Percentiles rank a stretch among this genome's conserved stretches.
These are phyloP conservation scores for Staurois parvus DNA, from an alignment of 2,797 vertebrate genomes.

Conservation along the genomic window DNA sequence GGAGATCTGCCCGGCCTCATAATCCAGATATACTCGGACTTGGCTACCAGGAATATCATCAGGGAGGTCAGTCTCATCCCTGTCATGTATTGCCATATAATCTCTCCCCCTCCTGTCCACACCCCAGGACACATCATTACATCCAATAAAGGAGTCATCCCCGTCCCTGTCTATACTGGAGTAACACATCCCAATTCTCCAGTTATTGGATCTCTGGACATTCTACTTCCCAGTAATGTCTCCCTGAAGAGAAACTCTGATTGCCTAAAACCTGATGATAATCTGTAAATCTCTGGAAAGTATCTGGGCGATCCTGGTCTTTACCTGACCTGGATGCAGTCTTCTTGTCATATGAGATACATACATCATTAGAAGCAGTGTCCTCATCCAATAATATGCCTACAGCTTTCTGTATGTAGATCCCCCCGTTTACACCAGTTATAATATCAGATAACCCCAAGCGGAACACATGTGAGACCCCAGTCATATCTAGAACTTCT, in stretches of 20 bases:
- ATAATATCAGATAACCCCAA: not conserved
- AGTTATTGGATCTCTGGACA: not conserved
- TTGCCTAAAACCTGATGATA: not conserved
- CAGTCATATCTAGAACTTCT: not conserved
- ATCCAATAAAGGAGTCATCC: not conserved
- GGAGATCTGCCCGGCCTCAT: not conserved
- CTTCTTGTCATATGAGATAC: not conserved
- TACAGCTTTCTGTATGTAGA: not conserved
- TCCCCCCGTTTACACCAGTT: not conserved
- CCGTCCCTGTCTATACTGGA: not conserved
- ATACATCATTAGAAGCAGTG: not conserved
- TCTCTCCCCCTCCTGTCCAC: not conserved
- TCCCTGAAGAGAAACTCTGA: not conserved
- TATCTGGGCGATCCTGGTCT: not conserved
- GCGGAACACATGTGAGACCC: not conserved
- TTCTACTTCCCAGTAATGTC: conserved; percentile 8
- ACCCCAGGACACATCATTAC: not conserved
- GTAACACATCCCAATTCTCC: not conserved
- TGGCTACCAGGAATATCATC: fast-evolving
- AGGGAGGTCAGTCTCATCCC: not conserved
- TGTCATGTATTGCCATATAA: not conserved
- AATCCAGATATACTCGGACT: not conserved
- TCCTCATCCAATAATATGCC: not conserved
- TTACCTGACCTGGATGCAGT: not conserved
- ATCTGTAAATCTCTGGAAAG: not conserved